Evolutionary conservation across 1,140 invertebrate genomes (phyloP).

Genomic region (Notospermus geniculatus): DNA sequence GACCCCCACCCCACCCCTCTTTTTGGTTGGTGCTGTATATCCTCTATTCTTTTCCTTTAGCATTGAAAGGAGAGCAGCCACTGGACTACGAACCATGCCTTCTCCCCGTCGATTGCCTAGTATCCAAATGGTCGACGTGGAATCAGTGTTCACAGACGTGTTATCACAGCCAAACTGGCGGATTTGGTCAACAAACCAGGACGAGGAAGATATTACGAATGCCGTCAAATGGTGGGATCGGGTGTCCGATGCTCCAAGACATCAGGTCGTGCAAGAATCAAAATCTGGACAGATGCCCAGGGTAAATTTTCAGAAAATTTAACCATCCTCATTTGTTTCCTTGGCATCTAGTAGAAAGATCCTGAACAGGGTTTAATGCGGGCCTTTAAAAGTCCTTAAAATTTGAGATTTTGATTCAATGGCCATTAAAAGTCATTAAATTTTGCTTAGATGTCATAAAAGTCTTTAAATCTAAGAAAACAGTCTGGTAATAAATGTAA

Average conservation of each 20-base stretch:
- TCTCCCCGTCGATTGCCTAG: conserved; percentile 2
- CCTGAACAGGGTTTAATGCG: too few species aligned
- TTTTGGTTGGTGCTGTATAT: too few species aligned
- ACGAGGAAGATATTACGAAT: neutral
- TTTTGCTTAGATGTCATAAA: too few species aligned
- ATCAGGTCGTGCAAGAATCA: neutral
- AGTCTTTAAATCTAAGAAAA: too few species aligned
- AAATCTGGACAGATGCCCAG: neutral
- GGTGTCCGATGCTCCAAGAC: neutral
- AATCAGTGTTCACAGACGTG: conserved; percentile 1
- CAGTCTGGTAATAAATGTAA: too few species aligned
- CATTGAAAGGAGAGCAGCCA: neutral
- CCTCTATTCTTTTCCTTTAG: too few species aligned
- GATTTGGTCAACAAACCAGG: neutral
- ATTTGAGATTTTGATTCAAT: neutral
- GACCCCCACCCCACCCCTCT: too few species aligned
- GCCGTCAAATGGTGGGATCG: neutral
- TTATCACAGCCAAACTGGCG: conserved; percentile 2
- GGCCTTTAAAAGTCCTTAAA: too few species aligned
- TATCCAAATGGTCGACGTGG: neutral
- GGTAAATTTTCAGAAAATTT: too few species aligned
- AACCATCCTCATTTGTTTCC: too few species aligned
- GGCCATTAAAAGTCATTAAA: too few species aligned
- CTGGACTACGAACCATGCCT: neutral
- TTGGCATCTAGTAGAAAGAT: too few species aligned